Evolutionary conservation across 2,113 vertebrate species (phyloP).

Genomic region (Notiomystis cincta): DNA sequence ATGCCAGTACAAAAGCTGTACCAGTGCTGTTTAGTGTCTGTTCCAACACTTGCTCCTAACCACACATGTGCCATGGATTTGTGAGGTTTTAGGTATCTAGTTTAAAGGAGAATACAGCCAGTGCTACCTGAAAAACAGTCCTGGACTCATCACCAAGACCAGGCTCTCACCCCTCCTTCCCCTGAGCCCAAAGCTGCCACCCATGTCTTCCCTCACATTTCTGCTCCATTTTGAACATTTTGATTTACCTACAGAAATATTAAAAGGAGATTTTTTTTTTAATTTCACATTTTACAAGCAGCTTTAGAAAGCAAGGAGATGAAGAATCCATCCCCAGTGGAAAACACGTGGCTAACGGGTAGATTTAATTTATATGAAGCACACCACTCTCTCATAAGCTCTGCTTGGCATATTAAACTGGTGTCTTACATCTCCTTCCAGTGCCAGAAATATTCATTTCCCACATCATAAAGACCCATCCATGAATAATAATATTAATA

Average conservation of each 20-base stretch:
- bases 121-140: background rate
- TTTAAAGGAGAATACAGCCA: background rate
- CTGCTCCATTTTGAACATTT: background rate
- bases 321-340: slow-evolving; percentile 24
- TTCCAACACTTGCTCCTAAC: background rate
- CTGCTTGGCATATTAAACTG: slow-evolving; percentile 57
- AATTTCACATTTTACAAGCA: background rate
- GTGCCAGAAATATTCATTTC: slow-evolving; percentile 54
- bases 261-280: background rate
- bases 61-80: accelerated
- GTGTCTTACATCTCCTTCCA: slow-evolving; percentile 47
- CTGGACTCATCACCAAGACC: background rate
- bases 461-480: slow-evolving; percentile 56
- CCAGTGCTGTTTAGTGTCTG: background rate
- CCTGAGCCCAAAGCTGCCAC: background rate
- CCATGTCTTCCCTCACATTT: background rate
- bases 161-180: background rate
- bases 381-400: background rate
- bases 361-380: slow-evolving; percentile 59
- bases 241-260: slow-evolving; percentile 5
- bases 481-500: slow-evolving; percentile 71
- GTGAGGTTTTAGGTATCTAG: background rate
- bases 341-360: slow-evolving; percentile 29
- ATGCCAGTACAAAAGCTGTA: background rate
- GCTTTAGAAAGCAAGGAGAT: background rate